Evolutionary conservation across 2,888 invertebrate genomes (phyloP).

Genomic region (Tenthredo notha): DNA sequence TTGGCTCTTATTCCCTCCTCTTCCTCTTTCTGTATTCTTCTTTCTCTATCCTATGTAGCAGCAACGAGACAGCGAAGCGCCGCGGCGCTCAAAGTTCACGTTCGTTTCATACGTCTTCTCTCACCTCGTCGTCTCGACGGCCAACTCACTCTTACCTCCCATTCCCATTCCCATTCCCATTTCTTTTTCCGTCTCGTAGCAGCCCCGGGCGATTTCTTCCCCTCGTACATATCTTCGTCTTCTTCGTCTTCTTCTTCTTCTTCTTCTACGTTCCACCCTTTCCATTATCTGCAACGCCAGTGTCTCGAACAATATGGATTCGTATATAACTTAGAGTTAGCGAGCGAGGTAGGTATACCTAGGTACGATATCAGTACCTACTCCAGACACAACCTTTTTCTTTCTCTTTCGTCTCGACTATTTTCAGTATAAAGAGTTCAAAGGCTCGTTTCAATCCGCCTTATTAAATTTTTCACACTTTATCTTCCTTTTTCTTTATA

Average conservation of each 20-base stretch:
- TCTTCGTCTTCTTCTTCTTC: constrained; percentile 41
- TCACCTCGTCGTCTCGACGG: constrained; percentile 65
- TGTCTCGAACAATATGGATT: constrained; percentile 31
- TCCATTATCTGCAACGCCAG: constrained; percentile 53
- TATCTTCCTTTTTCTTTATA: not conserved
- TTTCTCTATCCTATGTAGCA: constrained; percentile 60
- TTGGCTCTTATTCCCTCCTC: constrained; percentile 55
- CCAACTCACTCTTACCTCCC: constrained; percentile 27
- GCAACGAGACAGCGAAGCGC: constrained; percentile 38
- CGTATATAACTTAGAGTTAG: not conserved
- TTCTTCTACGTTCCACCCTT: constrained; percentile 53
- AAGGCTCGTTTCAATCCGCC: constrained; percentile 3
- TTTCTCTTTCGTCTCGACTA: not conserved
- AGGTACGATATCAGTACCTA: not conserved
- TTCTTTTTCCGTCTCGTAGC: constrained; percentile 63
- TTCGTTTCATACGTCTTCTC: constrained; percentile 71
- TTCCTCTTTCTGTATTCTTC: constrained; percentile 48
- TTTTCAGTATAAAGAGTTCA: not conserved
- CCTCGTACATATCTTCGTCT: constrained; percentile 9
- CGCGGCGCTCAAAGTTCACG: constrained; percentile 70
- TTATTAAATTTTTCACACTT: not conserved
- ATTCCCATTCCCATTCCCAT: constrained; percentile 53
- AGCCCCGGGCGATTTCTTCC: constrained; percentile 60
- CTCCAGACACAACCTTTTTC: constrained; percentile 8
- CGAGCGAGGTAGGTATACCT: not conserved